Conservation (phyloP, 2,797 vertebrate genomes). For the Molossus molossus region DNA sequence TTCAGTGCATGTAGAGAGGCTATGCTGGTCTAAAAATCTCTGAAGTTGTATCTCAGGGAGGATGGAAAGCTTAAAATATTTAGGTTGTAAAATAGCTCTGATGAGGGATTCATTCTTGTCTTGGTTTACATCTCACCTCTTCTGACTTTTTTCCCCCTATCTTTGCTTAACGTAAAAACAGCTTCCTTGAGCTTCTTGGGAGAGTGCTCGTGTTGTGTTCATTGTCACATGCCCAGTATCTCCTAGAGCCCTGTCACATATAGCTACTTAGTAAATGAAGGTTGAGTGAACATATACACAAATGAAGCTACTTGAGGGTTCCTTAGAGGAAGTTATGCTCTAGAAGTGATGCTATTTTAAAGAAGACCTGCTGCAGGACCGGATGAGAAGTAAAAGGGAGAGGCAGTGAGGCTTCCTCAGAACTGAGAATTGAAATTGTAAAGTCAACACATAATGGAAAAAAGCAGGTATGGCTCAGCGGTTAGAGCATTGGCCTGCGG, state of each 20-base stretch:
- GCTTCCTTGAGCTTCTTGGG: neutral
- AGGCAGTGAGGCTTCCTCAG: neutral
- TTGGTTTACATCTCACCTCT: conserved; percentile 1
- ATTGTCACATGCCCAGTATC: neutral
- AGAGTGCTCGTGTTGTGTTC: neutral
- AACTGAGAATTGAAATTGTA: neutral
- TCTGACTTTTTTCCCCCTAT: neutral
- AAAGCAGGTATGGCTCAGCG: neutral
- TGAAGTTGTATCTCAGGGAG: neutral
- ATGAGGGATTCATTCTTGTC: neutral
- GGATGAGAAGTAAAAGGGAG: neutral
- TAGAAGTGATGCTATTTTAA: neutral
- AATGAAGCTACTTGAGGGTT: neutral
- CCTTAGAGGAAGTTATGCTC: neutral
- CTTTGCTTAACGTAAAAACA: conserved; percentile 56
- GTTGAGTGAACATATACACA: neutral
- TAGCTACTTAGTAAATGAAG: neutral
- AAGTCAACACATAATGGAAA: neutral
- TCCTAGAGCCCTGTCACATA: neutral
- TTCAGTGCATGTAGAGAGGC: neutral
- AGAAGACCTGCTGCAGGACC: neutral
- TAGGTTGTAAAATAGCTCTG: neutral
- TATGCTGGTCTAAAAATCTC: conserved; percentile 28
- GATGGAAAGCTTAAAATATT: neutral
- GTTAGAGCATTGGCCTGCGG: too few species aligned